phyloP scores from a whole-genome alignment of 2,888 invertebrate species.

The Limnephilus auricula region DNA sequence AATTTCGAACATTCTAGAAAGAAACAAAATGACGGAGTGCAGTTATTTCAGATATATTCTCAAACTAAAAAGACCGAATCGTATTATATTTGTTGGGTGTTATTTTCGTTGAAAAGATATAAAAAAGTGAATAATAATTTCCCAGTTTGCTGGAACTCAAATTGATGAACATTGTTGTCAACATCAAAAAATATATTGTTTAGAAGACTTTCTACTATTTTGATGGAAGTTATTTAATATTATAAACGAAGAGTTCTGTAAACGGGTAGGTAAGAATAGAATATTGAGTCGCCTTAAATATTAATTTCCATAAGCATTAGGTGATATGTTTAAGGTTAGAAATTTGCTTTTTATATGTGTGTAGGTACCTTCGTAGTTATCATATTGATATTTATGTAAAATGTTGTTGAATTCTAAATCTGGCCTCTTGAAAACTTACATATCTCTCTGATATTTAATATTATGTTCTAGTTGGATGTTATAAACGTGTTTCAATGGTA shows the following conservation, averaged over 20 bases:
- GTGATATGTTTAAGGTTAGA: background rate
- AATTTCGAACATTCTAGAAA: background rate
- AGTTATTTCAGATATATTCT: background rate
- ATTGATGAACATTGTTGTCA: background rate
- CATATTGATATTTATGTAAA: conserved; percentile 6
- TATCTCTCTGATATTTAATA: conserved; percentile 46
- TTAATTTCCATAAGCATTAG: conserved; percentile 22
- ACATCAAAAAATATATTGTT: background rate
- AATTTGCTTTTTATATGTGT: conserved; percentile 39
- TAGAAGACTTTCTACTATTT: background rate
- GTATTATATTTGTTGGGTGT: background rate
- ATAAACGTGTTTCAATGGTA: conserved; percentile 36
- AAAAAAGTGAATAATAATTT: background rate
- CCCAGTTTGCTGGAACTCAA: background rate
- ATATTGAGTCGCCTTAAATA: conserved; percentile 25
- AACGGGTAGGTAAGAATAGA: conserved; percentile 42
- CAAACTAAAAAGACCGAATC: background rate
- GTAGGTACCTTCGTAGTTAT: conserved; percentile 35
- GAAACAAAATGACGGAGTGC: background rate
- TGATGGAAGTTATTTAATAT: background rate
- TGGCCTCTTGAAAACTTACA: conserved; percentile 59
- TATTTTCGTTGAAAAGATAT: background rate
- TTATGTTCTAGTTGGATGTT: conserved; percentile 49
- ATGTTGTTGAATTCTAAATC: conserved; percentile 61
- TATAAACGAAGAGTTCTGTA: conserved; percentile 11